Percentiles rank a stretch among this genome's conserved stretches.
Conservation (phyloP, 2,113 vertebrate genomes). For the Microcebus ravelobensis region DNA sequence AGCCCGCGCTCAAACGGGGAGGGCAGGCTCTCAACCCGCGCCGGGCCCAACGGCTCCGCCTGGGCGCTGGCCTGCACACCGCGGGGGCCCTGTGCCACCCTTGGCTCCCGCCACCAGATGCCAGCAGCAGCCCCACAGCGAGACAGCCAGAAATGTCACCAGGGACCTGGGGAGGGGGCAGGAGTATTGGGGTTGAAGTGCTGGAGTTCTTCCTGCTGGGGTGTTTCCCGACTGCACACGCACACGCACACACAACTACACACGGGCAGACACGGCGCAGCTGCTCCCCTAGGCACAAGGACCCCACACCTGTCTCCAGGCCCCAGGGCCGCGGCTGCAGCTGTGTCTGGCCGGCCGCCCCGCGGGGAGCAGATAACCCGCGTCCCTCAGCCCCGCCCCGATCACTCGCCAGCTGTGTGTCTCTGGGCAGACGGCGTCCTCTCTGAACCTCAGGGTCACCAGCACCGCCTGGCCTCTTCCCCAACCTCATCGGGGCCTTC, state of each 20-base stretch:
- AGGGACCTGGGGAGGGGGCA: not conserved
- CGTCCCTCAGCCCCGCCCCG: not conserved
- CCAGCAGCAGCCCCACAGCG: not conserved
- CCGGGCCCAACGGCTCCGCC: not conserved
- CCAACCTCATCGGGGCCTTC: not conserved
- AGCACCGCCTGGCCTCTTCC: not conserved
- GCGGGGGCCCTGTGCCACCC: not conserved
- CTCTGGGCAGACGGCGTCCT: not conserved
- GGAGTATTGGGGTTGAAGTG: too few species aligned
- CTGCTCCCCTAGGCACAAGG: not conserved
- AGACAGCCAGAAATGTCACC: not conserved
- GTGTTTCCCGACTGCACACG: not conserved
- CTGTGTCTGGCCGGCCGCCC: not conserved
- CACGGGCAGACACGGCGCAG: not conserved
- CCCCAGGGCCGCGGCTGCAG: not conserved
- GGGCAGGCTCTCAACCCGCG: not conserved
- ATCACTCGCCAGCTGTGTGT: not conserved
- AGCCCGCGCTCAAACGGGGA: not conserved
- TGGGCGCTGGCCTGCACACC: not conserved
- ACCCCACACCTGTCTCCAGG: not conserved
- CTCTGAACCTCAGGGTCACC: not conserved
- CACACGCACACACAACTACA: not conserved
- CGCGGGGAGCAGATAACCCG: not conserved
- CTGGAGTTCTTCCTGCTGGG: not conserved
- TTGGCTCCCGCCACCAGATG: not conserved